Conservation (phyloP, 2,888 invertebrate species). For the Luperina testacea region DNA sequence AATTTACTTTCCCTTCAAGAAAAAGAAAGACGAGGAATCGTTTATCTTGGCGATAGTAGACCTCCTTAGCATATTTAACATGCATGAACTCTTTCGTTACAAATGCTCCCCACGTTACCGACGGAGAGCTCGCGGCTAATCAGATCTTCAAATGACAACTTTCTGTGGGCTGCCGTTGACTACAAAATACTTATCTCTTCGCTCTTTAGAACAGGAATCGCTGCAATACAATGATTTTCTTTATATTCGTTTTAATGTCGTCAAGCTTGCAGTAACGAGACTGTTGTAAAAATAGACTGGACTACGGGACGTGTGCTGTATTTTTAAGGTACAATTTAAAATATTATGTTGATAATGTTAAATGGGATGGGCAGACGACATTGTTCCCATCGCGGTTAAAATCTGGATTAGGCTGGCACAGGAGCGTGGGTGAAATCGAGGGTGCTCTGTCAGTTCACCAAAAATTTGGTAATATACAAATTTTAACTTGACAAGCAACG, state of each 20-base stretch:
- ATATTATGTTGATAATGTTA: not conserved
- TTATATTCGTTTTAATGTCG: conserved; percentile 6
- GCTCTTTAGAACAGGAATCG: conserved; percentile 12
- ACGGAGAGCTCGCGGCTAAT: conserved; percentile 58
- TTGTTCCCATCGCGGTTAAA: too few species aligned
- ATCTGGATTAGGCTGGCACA: too few species aligned
- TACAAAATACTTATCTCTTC: conserved; percentile 42
- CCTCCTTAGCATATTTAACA: conserved; percentile 59
- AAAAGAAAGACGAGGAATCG: conserved; percentile 42
- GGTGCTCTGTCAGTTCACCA: too few species aligned
- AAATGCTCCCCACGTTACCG: conserved; percentile 61
- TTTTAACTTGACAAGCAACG: too few species aligned
- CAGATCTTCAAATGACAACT: conserved; percentile 59
- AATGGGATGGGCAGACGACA: too few species aligned
- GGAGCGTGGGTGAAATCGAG: too few species aligned
- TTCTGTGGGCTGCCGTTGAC: conserved; percentile 35
- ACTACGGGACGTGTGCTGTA: not conserved
- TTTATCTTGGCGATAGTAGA: conserved; percentile 52
- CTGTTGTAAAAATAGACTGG: not conserved
- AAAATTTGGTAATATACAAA: too few species aligned
- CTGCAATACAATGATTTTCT: conserved; percentile 21
- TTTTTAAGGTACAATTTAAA: too few species aligned
- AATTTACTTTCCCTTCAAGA: conserved; percentile 28
- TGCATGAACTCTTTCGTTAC: conserved; percentile 58
- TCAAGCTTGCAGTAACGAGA: conserved; percentile 14